A percentile compares a stretch with the other conserved stretches of the same genome.
Evolutionary conservation across 2,113 vertebrate species (phyloP).

Genomic region (rat (Rattus norvegicus)): DNA sequence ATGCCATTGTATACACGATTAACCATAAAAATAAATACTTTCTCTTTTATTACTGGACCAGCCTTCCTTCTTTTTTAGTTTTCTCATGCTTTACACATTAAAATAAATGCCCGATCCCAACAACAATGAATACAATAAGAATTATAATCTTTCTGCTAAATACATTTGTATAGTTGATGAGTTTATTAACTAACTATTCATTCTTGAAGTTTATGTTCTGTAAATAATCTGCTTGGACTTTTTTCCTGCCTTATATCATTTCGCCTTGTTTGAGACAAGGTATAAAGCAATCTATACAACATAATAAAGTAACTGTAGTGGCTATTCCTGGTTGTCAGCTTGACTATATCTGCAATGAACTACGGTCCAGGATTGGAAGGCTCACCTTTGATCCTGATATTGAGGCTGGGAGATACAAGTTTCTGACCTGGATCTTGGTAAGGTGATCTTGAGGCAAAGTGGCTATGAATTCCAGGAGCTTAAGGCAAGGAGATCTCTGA

Average conservation of each 20-base stretch:
- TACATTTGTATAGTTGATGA: not conserved
- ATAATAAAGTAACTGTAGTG: not conserved
- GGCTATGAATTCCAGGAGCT: too few relatives aligned
- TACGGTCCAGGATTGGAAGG: too few relatives aligned
- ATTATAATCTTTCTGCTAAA: not conserved
- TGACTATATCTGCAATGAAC: too few relatives aligned
- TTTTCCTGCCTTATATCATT: not conserved
- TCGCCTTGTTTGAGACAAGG: not conserved
- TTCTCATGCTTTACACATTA: not conserved
- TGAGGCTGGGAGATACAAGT: too few relatives aligned
- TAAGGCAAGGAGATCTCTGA: too few relatives aligned
- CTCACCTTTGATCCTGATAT: too few relatives aligned
- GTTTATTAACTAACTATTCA: not conserved
- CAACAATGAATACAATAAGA: not conserved
- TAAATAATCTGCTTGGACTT: not conserved
- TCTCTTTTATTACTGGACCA: not conserved
- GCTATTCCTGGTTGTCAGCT: too few relatives aligned
- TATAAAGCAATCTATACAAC: conserved; percentile 27
- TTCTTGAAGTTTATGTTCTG: not conserved
- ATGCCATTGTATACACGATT: not conserved
- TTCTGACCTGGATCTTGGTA: too few relatives aligned
- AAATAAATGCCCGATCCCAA: not conserved
- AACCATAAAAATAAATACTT: not conserved
- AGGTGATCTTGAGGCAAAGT: too few relatives aligned
- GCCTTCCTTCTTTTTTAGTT: not conserved